phyloP scores from a whole-genome alignment of 2,888 invertebrate species.

The Noctua janthe region DNA sequence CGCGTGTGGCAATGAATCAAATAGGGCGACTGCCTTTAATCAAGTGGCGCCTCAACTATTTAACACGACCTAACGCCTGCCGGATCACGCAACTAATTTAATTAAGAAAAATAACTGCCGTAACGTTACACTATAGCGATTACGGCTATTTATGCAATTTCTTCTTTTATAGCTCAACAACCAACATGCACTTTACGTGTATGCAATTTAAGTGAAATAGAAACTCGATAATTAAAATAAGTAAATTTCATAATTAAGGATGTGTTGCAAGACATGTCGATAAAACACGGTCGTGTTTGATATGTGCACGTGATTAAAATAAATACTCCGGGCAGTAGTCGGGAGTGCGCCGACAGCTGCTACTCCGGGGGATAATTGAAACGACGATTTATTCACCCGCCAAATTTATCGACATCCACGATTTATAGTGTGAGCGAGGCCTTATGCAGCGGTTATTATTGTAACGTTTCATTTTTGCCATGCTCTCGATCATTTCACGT shows the following conservation, averaged over 20 bases:
- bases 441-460: constrained; percentile 72
- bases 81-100: constrained; percentile 62
- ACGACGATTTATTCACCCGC: constrained; percentile 88
- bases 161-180: constrained; percentile 24
- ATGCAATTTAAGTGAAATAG: constrained; percentile 41
- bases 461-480: constrained; percentile 73
- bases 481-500: constrained; percentile 63
- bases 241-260: constrained; percentile 79
- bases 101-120: constrained; percentile 55
- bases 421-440: constrained; percentile 81
- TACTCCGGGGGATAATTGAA: constrained; percentile 88
- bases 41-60: constrained; percentile 60
- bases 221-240: constrained; percentile 35
- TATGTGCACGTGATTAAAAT: constrained; percentile 87
- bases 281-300: constrained; percentile 78
- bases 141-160: constrained; percentile 42
- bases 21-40: constrained; percentile 51
- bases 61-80: constrained; percentile 47
- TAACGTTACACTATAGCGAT: constrained; percentile 32
- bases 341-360: constrained; percentile 84
- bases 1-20: constrained; percentile 58
- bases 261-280: constrained; percentile 78
- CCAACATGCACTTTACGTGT: constrained; percentile 25
- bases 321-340: constrained; percentile 85
- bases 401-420: constrained; percentile 88